phyloP scores from a whole-genome alignment of 30 jellyfish, hydroid and myxozoan genomes.

The Aurelia sp. region DNA sequence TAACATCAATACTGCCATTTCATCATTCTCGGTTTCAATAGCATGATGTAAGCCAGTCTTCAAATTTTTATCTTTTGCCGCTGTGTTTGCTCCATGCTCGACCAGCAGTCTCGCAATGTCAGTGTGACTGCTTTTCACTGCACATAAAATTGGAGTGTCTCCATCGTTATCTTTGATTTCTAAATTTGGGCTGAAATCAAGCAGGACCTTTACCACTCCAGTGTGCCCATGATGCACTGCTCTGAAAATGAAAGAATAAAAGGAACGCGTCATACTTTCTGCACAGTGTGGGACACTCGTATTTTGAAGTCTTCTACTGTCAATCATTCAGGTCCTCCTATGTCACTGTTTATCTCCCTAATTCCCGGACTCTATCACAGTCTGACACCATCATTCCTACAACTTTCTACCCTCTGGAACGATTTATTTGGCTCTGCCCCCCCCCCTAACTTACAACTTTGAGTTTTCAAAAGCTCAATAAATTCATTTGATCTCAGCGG shows the following conservation, averaged over 20 bases:
- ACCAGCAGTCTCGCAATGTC: background rate
- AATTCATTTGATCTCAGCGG: no score
- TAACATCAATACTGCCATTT: constrained; percentile 1
- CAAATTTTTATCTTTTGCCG: constrained; percentile 18
- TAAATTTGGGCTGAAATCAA: constrained; percentile 1
- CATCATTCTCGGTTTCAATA: constrained; percentile 23
- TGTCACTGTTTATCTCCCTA: no score
- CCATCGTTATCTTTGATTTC: constrained; percentile 33
- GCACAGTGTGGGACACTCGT: no score
- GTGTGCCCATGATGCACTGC: constrained; percentile 32
- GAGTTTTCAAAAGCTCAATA: no score
- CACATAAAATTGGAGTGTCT: constrained; percentile 19
- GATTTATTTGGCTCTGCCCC: no score
- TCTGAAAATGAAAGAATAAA: background rate
- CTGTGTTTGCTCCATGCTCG: constrained; percentile 20
- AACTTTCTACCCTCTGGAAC: no score
- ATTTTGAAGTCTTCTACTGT: no score
- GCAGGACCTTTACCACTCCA: background rate
- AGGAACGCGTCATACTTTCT: no score
- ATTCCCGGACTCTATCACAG: no score
- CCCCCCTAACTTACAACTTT: no score
- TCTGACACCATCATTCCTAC: no score
- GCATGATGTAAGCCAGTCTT: constrained; percentile 47
- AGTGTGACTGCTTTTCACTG: constrained; percentile 6
- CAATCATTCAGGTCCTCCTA: no score